These are phyloP conservation scores for Liopterus haemorrhoidalis DNA, from an alignment of 2,888 invertebrate genomes.

Conservation along the genomic window DNA sequence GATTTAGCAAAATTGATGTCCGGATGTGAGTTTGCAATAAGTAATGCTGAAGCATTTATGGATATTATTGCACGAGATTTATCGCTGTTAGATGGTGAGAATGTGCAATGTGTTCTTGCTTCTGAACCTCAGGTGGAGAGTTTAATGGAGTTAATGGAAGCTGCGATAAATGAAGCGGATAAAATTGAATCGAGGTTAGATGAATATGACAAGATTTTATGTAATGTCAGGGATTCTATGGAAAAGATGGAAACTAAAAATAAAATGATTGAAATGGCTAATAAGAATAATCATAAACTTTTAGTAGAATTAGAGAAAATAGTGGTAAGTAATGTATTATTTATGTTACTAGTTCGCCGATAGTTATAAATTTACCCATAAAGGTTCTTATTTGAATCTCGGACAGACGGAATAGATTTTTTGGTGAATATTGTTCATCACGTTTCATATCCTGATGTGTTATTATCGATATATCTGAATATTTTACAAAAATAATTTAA, in stretches of 20 bases:
- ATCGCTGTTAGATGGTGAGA: slow-evolving; percentile 81
- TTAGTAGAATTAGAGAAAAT: slow-evolving; percentile 72
- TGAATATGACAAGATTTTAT: slow-evolving; percentile 72
- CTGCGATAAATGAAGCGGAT: slow-evolving; percentile 69
- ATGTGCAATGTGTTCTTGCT: slow-evolving; percentile 87
- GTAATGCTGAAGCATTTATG: slow-evolving; percentile 74
- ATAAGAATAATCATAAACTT: slow-evolving; percentile 75
- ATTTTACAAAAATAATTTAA: too few species aligned
- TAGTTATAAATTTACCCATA: slow-evolving; percentile 29
- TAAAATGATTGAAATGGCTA: slow-evolving; percentile 76
- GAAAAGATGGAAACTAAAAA: slow-evolving; percentile 89
- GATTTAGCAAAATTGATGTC: slow-evolving; percentile 80
- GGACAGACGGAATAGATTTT: too few species aligned
- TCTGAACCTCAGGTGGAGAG: slow-evolving; percentile 74
- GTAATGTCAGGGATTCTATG: slow-evolving; percentile 82
- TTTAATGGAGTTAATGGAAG: slow-evolving; percentile 73
- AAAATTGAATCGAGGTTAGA: slow-evolving; percentile 67
- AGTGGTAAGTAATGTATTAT: slow-evolving; percentile 60
- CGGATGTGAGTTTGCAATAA: slow-evolving; percentile 81
- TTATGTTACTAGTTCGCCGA: slow-evolving; percentile 18
- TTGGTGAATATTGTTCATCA: too few species aligned
- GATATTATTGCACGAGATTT: slow-evolving; percentile 78
- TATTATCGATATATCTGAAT: too few species aligned
- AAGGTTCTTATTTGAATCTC: too few species aligned
- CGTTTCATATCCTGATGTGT: too few species aligned